phyloP scores from a whole-genome alignment of 2,888 invertebrate species.

The Gandaritis pyraliata region DNA sequence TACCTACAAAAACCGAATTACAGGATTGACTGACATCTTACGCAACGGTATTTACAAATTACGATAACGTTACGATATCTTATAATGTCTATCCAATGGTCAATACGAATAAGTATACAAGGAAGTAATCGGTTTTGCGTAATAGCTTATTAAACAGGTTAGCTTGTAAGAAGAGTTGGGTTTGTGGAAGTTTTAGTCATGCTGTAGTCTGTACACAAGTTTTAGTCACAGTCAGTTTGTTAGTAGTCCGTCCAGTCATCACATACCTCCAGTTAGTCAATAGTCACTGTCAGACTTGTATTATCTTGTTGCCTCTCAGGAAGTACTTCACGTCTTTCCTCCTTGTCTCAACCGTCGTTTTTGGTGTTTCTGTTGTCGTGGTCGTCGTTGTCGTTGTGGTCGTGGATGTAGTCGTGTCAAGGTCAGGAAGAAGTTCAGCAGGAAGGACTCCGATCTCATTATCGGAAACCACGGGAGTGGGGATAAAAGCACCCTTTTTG shows the following conservation, averaged over 20 bases:
- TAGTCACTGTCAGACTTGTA: constrained; percentile 73
- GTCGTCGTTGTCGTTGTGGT: constrained; percentile 54
- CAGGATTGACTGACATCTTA: not conserved
- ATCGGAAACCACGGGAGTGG: constrained; percentile 72
- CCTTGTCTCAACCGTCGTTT: constrained; percentile 58
- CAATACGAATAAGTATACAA: constrained; percentile 13
- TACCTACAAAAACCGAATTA: not conserved
- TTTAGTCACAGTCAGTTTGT: constrained; percentile 42
- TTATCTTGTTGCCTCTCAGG: constrained; percentile 79
- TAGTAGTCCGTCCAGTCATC: constrained; percentile 30
- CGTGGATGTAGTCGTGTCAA: constrained; percentile 48
- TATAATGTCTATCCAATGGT: not conserved
- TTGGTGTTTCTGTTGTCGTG: constrained; percentile 54
- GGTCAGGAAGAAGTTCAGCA: constrained; percentile 66
- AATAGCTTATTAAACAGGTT: constrained; percentile 23
- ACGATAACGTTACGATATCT: not conserved
- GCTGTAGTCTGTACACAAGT: constrained; percentile 18
- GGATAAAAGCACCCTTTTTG: constrained; percentile 62
- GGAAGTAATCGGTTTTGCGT: constrained; percentile 36
- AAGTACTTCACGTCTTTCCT: constrained; percentile 76
- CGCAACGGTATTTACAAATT: constrained; percentile 11
- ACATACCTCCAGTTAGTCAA: constrained; percentile 51
- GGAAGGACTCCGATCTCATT: constrained; percentile 76
- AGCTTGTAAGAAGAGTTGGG: constrained; percentile 5
- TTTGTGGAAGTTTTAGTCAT: constrained; percentile 42